phyloP scores from a whole-genome alignment of 23 tunicate species.

The Ascidia mentula region DNA sequence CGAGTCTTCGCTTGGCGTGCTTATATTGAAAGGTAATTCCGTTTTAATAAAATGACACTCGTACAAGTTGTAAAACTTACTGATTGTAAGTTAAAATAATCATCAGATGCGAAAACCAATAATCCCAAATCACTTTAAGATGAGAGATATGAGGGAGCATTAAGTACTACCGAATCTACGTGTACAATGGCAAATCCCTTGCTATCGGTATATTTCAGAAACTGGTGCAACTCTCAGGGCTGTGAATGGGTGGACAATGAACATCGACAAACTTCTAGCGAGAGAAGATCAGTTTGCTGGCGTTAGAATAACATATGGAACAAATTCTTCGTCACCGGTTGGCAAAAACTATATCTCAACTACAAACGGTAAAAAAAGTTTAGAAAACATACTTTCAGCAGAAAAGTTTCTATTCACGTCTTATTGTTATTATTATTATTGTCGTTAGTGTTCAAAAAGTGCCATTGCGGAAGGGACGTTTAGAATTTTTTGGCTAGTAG shows the following conservation, averaged over 20 bases:
- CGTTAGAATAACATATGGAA: neutral
- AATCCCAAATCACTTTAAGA: neutral
- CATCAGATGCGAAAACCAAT: too few relatives aligned
- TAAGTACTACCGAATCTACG: too few relatives aligned
- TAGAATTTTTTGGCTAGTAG: neutral
- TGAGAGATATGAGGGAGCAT: too few relatives aligned
- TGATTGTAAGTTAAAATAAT: too few relatives aligned
- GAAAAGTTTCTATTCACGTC: neutral
- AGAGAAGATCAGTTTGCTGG: conserved; percentile 12
- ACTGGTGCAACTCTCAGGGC: neutral
- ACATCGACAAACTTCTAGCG: neutral
- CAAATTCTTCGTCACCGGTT: too few relatives aligned
- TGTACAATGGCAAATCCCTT: too few relatives aligned
- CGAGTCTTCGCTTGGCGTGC: neutral
- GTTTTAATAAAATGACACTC: neutral
- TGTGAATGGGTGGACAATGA: neutral
- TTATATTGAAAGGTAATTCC: neutral
- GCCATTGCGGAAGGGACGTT: neutral
- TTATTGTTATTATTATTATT: neutral
- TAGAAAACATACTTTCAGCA: neutral
- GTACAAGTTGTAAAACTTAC: neutral
- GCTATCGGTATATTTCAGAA: too few relatives aligned
- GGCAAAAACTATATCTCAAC: neutral
- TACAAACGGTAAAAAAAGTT: neutral
- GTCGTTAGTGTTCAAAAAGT: neutral